phyloP scores from a whole-genome alignment of 2,113 vertebrate genomes.

The Apodemus speciosus region DNA sequence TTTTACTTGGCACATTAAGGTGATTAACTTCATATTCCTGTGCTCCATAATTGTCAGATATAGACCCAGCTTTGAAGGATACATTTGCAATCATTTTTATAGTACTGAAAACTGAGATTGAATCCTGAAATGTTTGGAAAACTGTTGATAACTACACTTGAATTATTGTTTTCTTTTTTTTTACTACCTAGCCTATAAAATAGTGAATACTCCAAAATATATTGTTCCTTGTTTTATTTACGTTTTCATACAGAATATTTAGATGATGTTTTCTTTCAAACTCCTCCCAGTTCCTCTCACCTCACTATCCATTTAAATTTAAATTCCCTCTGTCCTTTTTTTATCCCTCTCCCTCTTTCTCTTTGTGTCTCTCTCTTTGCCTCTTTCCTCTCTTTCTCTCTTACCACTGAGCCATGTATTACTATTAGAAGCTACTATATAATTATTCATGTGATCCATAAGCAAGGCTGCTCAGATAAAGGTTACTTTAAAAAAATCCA shows the following conservation, averaged over 20 bases:
- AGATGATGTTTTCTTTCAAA: not conserved
- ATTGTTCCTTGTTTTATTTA: not conserved
- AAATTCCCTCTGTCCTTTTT: not conserved
- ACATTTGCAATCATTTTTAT: not conserved
- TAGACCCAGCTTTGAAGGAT: not conserved
- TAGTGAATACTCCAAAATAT: not conserved
- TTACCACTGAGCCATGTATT: not conserved
- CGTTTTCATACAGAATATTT: not conserved
- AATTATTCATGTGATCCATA: not conserved
- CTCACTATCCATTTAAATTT: not conserved
- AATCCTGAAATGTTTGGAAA: not conserved
- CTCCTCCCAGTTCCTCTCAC: not conserved
- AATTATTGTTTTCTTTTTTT: not conserved
- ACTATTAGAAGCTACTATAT: not conserved
- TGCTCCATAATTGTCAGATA: not conserved
- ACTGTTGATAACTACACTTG: fast-evolving
- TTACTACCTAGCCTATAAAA: not conserved
- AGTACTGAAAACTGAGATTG: not conserved
- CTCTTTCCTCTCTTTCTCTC: not conserved
- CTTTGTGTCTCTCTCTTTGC: not conserved
- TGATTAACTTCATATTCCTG: not conserved
- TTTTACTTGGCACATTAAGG: not conserved
- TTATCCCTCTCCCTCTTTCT: not conserved
- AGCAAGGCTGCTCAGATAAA: not conserved
- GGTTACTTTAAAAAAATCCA: not conserved